Evolutionary conservation across 37 sponge, comb jelly and placozoan species (phyloP).

Genomic region (Mnemiopsis leidyi): DNA sequence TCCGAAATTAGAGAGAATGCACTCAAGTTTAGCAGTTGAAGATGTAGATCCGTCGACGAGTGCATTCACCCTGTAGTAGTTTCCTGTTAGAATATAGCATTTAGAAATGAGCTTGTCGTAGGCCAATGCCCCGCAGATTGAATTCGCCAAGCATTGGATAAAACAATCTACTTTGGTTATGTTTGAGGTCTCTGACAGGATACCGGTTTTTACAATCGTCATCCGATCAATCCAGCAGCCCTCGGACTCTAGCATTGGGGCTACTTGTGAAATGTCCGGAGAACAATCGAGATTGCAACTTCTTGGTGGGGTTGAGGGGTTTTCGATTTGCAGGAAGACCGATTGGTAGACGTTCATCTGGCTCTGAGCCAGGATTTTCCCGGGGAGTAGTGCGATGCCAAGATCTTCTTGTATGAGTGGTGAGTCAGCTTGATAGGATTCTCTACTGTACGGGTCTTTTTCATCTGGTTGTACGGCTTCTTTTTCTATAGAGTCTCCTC

Average conservation of each 20-base stretch:
- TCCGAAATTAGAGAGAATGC: not conserved
- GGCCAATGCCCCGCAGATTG: not conserved
- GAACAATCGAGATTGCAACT: not conserved
- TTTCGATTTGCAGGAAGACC: not conserved
- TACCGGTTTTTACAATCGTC: not conserved
- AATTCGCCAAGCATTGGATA: not conserved
- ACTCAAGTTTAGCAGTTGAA: not conserved
- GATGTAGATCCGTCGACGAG: not conserved
- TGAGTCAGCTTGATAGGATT: not conserved
- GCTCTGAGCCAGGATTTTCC: not conserved
- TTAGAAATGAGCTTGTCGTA: not conserved
- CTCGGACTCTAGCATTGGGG: not conserved
- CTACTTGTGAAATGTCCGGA: not conserved
- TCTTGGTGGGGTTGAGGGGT: not conserved
- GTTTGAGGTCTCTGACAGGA: not conserved
- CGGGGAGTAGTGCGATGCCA: not conserved
- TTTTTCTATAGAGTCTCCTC: not conserved
- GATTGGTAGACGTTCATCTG: not conserved
- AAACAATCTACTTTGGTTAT: not conserved
- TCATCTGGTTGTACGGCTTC: not conserved
- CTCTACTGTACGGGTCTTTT: not conserved
- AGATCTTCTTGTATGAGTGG: not conserved
- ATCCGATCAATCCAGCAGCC: slow-evolving; percentile 28
- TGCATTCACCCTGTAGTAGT: not conserved
- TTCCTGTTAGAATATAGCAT: not conserved